Conservation (phyloP, 2,113 vertebrate species). For the Fulica atra region DNA sequence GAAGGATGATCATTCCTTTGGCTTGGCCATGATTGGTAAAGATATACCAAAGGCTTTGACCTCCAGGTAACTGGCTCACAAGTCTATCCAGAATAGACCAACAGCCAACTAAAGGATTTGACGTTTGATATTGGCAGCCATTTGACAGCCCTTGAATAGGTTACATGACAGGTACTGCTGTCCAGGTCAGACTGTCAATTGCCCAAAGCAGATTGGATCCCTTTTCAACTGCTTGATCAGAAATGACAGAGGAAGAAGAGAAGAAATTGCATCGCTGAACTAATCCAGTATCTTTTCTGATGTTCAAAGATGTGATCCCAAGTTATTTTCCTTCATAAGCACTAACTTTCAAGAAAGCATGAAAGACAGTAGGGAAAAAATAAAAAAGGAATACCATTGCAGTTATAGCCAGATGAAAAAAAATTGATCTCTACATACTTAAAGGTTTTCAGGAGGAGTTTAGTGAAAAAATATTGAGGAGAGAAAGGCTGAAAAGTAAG, state of each 20-base stretch:
- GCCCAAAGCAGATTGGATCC: neutral
- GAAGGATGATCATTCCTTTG: neutral
- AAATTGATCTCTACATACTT: neutral
- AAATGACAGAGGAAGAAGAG: neutral
- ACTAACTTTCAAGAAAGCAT: neutral
- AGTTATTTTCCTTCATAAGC: neutral
- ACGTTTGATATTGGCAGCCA: too few species aligned
- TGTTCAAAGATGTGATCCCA: neutral
- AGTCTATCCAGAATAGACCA: neutral
- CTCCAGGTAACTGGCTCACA: neutral
- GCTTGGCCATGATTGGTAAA: accelerated
- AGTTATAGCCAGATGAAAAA: neutral
- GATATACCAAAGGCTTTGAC: neutral
- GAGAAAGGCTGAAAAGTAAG: neutral
- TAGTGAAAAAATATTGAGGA: neutral
- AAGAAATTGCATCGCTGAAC: neutral
- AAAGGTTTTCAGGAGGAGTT: neutral
- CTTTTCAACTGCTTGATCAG: neutral
- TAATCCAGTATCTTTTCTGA: neutral
- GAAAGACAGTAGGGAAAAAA: neutral
- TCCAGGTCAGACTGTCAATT: neutral
- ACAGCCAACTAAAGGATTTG: neutral
- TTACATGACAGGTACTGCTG: neutral
- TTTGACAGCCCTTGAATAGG: neutral
- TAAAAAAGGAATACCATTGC: neutral